Percentiles rank a stretch among this genome's conserved stretches.
These are phyloP conservation scores for Hypomesus transpacificus DNA, from an alignment of 2,113 vertebrate genomes.

Conservation along the genomic window DNA sequence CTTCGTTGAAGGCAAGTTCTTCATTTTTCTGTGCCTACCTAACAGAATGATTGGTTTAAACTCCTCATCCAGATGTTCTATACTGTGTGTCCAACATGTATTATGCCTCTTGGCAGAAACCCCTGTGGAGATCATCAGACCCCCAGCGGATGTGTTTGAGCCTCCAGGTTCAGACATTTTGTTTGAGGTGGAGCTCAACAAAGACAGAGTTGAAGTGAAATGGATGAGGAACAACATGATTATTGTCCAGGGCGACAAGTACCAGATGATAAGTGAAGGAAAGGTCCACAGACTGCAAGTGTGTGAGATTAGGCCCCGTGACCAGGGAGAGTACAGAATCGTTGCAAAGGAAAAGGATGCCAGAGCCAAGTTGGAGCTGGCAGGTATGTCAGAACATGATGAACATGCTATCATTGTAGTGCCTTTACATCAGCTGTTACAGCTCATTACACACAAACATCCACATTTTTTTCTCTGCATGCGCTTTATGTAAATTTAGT, in stretches of 20 bases:
- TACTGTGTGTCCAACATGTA: not conserved
- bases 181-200: constrained; percentile 92
- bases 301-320: constrained; percentile 90
- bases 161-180: constrained; percentile 87
- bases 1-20: constrained; percentile 88
- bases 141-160: constrained; percentile 87
- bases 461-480: too few relatives aligned
- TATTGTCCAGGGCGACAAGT: constrained; percentile 94
- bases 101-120: constrained; percentile 77
- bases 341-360: constrained; percentile 98
- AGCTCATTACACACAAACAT: too few relatives aligned
- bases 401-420: too few relatives aligned
- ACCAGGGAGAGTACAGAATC: constrained; percentile 95
- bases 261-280: constrained; percentile 98
- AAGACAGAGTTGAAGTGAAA: constrained; percentile 94
- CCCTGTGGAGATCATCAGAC: constrained; percentile 92
- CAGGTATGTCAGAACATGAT: constrained; percentile 72
- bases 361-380: constrained; percentile 92
- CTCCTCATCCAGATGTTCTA: not conserved
- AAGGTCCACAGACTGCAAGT: constrained; percentile 92
- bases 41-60: not conserved
- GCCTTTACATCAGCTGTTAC: too few relatives aligned
- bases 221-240: constrained; percentile 99
- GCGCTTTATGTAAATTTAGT: too few relatives aligned
- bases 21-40: not conserved